A percentile compares a stretch with the other conserved stretches of the same genome.
phyloP scores from a whole-genome alignment of 1,140 invertebrate genomes.

The Subanguina moxae region DNA sequence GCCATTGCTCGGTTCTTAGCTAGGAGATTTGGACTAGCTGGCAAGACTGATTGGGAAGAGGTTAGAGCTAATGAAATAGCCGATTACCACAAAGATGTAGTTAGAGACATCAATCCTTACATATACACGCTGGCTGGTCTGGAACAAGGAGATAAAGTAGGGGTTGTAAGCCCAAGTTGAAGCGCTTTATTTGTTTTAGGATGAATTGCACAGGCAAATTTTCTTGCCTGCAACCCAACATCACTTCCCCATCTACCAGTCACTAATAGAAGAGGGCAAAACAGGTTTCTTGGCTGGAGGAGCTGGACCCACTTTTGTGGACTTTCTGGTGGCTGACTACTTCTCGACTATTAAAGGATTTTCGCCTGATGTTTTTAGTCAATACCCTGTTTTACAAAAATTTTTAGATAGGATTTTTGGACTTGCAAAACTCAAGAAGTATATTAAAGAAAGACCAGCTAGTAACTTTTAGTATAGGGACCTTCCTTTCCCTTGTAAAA shows the following conservation, averaged over 20 bases:
- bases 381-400: background rate
- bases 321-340: slow-evolving; percentile 6
- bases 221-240: background rate
- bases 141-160: background rate
- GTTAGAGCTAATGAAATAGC: slow-evolving; percentile 7
- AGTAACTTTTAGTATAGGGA: background rate
- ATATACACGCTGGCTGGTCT: background rate
- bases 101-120: background rate
- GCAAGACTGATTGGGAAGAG: background rate
- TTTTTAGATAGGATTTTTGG: background rate
- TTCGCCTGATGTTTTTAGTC: background rate
- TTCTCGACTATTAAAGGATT: background rate
- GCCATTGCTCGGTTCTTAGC: slow-evolving; percentile 7
- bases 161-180: too few relatives aligned
- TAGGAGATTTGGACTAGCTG: slow-evolving; percentile 14
- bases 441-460: background rate
- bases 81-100: slow-evolving; percentile 1
- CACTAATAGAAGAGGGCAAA: background rate
- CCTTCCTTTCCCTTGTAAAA: too few relatives aligned
- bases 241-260: background rate
- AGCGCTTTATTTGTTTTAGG: background rate
- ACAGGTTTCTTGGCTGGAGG: slow-evolving; percentile 2
- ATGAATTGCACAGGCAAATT: background rate
- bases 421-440: background rate
- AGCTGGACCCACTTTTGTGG: background rate